Conservation (phyloP, 2,888 invertebrate species). For the Timandra comae region DNA sequence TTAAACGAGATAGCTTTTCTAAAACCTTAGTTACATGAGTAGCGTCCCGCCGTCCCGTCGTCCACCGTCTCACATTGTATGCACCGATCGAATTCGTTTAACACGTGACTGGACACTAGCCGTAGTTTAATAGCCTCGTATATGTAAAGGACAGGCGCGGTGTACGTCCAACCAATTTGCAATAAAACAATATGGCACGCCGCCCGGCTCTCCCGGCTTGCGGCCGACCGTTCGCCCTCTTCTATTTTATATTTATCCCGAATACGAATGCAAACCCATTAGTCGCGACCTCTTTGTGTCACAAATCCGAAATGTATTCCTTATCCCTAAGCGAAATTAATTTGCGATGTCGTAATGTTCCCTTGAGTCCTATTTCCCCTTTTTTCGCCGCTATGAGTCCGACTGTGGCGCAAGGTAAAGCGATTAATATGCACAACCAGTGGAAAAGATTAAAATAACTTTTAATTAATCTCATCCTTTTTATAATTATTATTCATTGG, state of each 20-base stretch:
- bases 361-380: conserved; percentile 26
- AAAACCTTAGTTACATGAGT: conserved; percentile 40
- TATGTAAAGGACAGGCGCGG: conserved; percentile 74
- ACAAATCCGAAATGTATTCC: conserved; percentile 38
- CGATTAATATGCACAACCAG: conserved; percentile 39
- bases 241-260: conserved; percentile 46
- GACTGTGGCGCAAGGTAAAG: conserved; percentile 30
- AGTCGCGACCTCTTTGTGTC: conserved; percentile 47
- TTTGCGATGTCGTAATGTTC: conserved; percentile 27
- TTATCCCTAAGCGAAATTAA: conserved; percentile 40
- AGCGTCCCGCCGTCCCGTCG: conserved; percentile 26
- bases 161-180: conserved; percentile 74
- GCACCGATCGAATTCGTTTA: conserved; percentile 72
- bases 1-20: conserved; percentile 32
- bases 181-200: conserved; percentile 73
- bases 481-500: conserved; percentile 42
- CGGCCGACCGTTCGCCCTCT: conserved; percentile 40
- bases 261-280: conserved; percentile 41
- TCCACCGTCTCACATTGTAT: conserved; percentile 51
- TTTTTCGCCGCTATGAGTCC: conserved; percentile 22
- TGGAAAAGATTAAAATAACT: conserved; percentile 46
- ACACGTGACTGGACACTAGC: conserved; percentile 70
- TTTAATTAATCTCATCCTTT: conserved; percentile 40
- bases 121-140: conserved; percentile 73
- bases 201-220: conserved; percentile 46